These are phyloP conservation scores for Pristionchus exspectatus DNA, from an alignment of 2,888 invertebrate genomes.

Conservation along the genomic window DNA sequence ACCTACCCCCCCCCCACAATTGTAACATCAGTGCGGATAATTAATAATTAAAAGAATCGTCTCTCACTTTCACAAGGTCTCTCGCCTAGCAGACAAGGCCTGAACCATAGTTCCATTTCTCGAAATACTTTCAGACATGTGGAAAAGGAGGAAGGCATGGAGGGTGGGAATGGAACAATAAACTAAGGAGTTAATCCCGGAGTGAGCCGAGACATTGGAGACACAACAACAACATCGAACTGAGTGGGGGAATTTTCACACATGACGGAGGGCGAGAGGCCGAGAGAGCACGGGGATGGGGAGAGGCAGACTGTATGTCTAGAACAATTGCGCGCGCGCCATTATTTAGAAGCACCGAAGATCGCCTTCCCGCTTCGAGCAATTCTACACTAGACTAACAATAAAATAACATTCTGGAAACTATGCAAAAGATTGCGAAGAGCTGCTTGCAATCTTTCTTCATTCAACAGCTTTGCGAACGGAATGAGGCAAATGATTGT, in stretches of 20 bases:
- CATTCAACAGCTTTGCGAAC: no score
- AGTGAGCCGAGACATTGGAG: background rate
- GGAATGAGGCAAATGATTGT: no score
- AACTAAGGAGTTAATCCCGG: constrained; percentile 32
- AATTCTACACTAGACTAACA: no score
- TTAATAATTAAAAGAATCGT: background rate
- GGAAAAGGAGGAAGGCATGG: background rate
- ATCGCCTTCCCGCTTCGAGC: background rate
- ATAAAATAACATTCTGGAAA: no score
- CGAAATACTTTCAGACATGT: background rate
- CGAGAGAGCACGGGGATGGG: background rate
- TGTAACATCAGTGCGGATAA: no score
- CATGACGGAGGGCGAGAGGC: no score
- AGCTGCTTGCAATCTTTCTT: no score
- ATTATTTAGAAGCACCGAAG: constrained; percentile 1
- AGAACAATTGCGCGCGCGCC: background rate
- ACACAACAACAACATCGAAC: background rate
- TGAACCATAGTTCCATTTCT: background rate
- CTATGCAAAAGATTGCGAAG: no score
- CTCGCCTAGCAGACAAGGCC: background rate
- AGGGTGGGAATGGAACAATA: background rate
- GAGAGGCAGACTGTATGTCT: background rate
- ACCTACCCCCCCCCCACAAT: no score
- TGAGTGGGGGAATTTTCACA: background rate
- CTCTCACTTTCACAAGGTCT: background rate